Evolutionary conservation across 1,140 invertebrate genomes (phyloP).

Genomic region (Macrobrachium rosenbergii): DNA sequence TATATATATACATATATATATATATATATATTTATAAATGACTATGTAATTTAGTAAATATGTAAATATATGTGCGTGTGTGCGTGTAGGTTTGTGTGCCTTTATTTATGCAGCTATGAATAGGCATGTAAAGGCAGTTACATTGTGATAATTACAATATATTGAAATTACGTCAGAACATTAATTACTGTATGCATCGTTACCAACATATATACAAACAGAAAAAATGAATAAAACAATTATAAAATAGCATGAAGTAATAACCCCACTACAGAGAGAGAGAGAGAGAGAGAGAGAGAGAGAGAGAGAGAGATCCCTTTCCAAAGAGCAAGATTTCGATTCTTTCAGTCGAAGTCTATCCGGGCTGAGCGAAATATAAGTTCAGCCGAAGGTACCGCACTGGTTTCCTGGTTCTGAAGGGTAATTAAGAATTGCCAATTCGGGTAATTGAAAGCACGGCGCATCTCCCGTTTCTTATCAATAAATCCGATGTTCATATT

Average conservation of each 20-base stretch:
- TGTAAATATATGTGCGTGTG: conserved; percentile 11
- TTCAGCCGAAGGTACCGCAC: too few relatives aligned
- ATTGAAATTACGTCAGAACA: too few relatives aligned
- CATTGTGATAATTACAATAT: too few relatives aligned
- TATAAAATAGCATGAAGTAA: neutral
- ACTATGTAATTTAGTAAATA: neutral
- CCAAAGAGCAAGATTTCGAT: too few relatives aligned
- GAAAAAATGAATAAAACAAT: neutral
- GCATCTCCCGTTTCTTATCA: too few relatives aligned
- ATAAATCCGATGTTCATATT: too few relatives aligned
- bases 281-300: conserved; percentile 34
- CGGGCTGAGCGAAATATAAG: too few relatives aligned
- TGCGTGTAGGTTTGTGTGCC: conserved; percentile 12
- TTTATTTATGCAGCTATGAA: neutral
- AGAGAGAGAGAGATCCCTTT: neutral
- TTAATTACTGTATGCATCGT: neutral
- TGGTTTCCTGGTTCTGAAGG: too few relatives aligned
- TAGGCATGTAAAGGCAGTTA: too few relatives aligned
- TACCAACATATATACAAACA: neutral
- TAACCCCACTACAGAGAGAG: neutral
- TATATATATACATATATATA: neutral
- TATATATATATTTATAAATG: neutral
- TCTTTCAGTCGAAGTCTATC: too few relatives aligned
- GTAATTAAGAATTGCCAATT: too few relatives aligned
- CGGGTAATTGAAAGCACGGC: too few relatives aligned